Conservation (phyloP, 2,888 invertebrate species). For the Marasmarcha lunaedactyla region DNA sequence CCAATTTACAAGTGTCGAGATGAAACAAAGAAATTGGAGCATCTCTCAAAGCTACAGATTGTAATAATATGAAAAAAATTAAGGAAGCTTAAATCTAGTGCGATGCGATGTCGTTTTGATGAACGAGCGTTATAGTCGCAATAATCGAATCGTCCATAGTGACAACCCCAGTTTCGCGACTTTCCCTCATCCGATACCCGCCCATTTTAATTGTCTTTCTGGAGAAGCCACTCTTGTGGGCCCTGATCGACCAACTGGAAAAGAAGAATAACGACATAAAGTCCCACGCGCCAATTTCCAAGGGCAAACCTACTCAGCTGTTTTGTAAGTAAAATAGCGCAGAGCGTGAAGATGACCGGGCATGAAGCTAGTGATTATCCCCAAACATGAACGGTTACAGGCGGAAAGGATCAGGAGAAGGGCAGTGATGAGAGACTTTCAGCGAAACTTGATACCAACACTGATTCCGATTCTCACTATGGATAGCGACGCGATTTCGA, state of each 20-base stretch:
- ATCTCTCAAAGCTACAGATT: slow-evolving; percentile 57
- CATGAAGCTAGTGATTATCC: slow-evolving; percentile 59
- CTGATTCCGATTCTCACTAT: slow-evolving; percentile 51
- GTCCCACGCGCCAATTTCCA: slow-evolving; percentile 60
- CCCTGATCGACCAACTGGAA: slow-evolving; percentile 71
- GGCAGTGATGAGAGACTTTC: slow-evolving; percentile 64
- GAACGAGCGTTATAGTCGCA: slow-evolving; percentile 55
- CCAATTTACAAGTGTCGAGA: slow-evolving; percentile 65
- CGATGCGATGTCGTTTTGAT: slow-evolving; percentile 69
- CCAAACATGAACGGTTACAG: slow-evolving; percentile 37
- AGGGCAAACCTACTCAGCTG: slow-evolving; percentile 30
- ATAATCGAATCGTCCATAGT: slow-evolving; percentile 64
- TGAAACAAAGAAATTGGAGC: slow-evolving; percentile 52
- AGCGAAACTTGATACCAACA: slow-evolving; percentile 56
- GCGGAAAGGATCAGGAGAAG: slow-evolving; percentile 22
- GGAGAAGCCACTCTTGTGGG: slow-evolving; percentile 70
- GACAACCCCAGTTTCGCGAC: slow-evolving; percentile 67
- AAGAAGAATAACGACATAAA: slow-evolving; percentile 68
- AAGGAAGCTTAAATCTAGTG: slow-evolving; percentile 56
- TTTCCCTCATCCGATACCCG: slow-evolving; percentile 62
- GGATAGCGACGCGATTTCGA: slow-evolving; percentile 48
- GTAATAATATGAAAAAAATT: slow-evolving; percentile 50
- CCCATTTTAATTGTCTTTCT: slow-evolving; percentile 69
- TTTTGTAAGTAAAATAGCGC: slow-evolving; percentile 57
- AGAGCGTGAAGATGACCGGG: slow-evolving; percentile 63